Base-by-base conservation (phyloP, 1,140 invertebrate genomes). In the Bombus affinis region DNA sequence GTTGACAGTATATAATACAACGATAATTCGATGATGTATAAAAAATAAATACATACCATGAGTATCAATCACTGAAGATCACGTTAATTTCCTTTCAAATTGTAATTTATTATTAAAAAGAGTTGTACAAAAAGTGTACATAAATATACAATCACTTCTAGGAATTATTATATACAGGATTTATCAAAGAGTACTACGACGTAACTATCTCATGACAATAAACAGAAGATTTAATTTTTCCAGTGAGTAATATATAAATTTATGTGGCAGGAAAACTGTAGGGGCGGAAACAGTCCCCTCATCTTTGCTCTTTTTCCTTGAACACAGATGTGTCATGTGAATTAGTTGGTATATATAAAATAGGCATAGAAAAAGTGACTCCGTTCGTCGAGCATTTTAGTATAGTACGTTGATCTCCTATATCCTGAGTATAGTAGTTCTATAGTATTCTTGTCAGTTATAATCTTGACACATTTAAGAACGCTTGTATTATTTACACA, bases 41-140 rank as follows among this genome's bases (percentile, higher is more conserved):
- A 73, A 83, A 76, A 35, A 2, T 44, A 81, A 73, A 70, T 86
- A 78, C 88, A 59, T 80, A 90, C 89, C 89, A 90, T 90, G 78
- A 71, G 86, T 84, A 47, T 47, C 44, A 85, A 25, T 77, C 47
- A 66, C 57, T 80, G 65, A 85, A n/a, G 22, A 89, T 83, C 82
- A 85, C 88, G 59, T 89, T 39, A 53, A 80, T 89, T 82, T 47
- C 39, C 25, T 80, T 72, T 89, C 79, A 89, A 39, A 89, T 75
- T 32, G 37, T 47, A 22, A 57, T n/a, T 53, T 57, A 59, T 66
- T 57, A 85, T 83, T 89, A 57, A 71, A 77, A 44, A 53, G 18
- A 44, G 13, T 47, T 8, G 28, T 68, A 75, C 37, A 81, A 70
- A 80, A 86, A 8, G 35, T n/a, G 47, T 53, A 68, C 10, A 62